These are phyloP conservation scores for Apogon talboti DNA, from an alignment of 2,797 vertebrate genomes.

Conservation along the genomic window DNA sequence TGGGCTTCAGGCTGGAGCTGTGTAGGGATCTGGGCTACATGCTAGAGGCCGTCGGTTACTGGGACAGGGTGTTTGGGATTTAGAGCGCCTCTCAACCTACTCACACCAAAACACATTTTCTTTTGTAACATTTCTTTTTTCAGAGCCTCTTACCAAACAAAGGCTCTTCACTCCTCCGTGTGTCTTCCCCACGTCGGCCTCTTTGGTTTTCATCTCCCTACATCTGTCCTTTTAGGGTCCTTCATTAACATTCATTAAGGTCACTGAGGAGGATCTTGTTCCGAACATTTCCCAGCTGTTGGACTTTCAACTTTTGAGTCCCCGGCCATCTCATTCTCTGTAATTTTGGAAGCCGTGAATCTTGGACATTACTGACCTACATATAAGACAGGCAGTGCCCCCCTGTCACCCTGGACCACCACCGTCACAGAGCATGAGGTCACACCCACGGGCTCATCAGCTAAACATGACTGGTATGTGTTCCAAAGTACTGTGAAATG, in stretches of 20 bases:
- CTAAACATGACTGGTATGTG: constrained; percentile 40
- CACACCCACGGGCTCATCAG: constrained; percentile 2
- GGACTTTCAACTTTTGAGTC: constrained; percentile 35
- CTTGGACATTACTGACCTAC: constrained; percentile 63
- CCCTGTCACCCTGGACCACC: constrained; percentile 51
- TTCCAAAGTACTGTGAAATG: constrained; percentile 45
- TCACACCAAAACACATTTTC: constrained; percentile 39
- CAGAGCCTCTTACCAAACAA: constrained; percentile 18
- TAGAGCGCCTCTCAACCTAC: constrained; percentile 32
- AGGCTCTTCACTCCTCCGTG: constrained; percentile 30
- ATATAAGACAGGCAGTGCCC: constrained; percentile 50
- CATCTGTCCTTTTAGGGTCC: constrained; percentile 30
- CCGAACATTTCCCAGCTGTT: constrained; percentile 69
- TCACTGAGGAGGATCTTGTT: constrained; percentile 40
- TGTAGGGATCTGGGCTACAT: constrained; percentile 40
- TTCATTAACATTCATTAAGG: constrained; percentile 56
- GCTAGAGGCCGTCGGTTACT: constrained; percentile 50
- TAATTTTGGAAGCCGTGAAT: constrained; percentile 63
- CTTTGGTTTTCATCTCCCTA: constrained; percentile 37
- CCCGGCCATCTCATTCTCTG: constrained; percentile 42
- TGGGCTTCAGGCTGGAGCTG: constrained; percentile 44
- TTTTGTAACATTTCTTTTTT: constrained; percentile 19
- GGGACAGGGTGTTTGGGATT: constrained; percentile 53
- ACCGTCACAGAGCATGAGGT: constrained; percentile 1
- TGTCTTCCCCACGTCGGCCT: constrained; percentile 26